Evolutionary conservation across 1,140 invertebrate species (phyloP).

Genomic region (Leptopilina boulardi): DNA sequence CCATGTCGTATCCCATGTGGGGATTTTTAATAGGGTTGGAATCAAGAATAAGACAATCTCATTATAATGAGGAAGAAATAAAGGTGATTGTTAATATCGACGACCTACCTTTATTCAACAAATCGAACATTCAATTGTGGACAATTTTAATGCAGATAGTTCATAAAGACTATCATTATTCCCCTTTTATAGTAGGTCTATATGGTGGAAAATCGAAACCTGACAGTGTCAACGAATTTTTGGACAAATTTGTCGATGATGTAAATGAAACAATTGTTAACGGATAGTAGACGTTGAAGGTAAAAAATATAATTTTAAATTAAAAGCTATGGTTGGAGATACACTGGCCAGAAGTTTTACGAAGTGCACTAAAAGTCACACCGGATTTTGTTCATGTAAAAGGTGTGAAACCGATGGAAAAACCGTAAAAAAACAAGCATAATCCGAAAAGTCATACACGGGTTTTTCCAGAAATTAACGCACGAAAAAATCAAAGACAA

Average conservation of each 20-base stretch:
- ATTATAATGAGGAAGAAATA: constrained; percentile 11
- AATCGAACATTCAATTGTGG: constrained; percentile 14
- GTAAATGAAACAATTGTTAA: not conserved
- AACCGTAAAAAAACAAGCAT: not conserved
- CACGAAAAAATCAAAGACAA: constrained; percentile 25
- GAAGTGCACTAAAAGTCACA: constrained; percentile 44
- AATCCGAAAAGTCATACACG: not conserved
- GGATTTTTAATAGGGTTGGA: too few relatives aligned
- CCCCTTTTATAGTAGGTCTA: constrained; percentile 34
- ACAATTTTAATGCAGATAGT: constrained; percentile 33
- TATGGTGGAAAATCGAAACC: constrained; percentile 32
- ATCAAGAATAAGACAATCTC: not conserved
- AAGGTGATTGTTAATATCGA: constrained; percentile 36
- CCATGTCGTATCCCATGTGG: too few relatives aligned
- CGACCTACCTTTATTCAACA: constrained; percentile 23
- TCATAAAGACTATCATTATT: constrained; percentile 25
- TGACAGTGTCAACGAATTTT: not conserved
- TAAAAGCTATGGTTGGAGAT: constrained; percentile 38
- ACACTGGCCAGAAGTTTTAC: constrained; percentile 42
- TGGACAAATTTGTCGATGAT: constrained; percentile 21
- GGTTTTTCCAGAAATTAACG: constrained; percentile 33
- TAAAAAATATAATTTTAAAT: constrained; percentile 29
- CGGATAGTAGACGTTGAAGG: constrained; percentile 27
- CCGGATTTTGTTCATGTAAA: constrained; percentile 42
- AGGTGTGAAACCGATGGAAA: constrained; percentile 40